phyloP scores from a whole-genome alignment of 2,797 vertebrate genomes.

The Sciaenops ocellatus region DNA sequence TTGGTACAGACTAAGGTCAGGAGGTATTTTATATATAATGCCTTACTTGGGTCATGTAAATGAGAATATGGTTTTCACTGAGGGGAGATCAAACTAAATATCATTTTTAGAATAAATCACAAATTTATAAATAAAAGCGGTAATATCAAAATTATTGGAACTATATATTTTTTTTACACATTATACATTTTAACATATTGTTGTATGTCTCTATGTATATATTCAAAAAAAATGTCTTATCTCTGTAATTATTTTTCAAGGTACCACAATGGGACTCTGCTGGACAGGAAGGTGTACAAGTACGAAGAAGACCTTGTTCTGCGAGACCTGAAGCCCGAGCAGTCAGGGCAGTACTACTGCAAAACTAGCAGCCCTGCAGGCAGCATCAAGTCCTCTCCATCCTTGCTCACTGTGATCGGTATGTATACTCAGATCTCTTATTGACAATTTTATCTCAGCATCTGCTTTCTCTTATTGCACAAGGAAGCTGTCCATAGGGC shows the following conservation, averaged over 20 bases:
- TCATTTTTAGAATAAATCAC: too few relatives aligned
- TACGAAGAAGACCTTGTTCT: slow-evolving; percentile 88
- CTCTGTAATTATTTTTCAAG: slow-evolving; percentile 73
- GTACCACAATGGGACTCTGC: slow-evolving; percentile 95
- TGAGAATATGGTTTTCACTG: too few relatives aligned
- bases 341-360: slow-evolving; percentile 92
- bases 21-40: too few relatives aligned
- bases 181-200: too few relatives aligned
- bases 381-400: slow-evolving; percentile 88
- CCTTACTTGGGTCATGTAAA: too few relatives aligned
- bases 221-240: not conserved
- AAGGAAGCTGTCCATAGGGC: not conserved
- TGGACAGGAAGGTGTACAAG: slow-evolving; percentile 85
- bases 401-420: slow-evolving; percentile 90
- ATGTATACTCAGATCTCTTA: slow-evolving; percentile 59
- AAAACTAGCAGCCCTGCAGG: slow-evolving; percentile 91
- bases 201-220: too few relatives aligned
- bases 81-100: too few relatives aligned
- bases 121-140: too few relatives aligned
- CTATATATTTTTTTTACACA: too few relatives aligned
- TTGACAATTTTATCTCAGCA: not conserved
- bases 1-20: too few relatives aligned
- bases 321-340: slow-evolving; percentile 80
- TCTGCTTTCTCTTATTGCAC: not conserved
- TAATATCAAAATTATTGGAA: too few relatives aligned